Percentiles rank a stretch among this genome's conserved stretches.
These are phyloP conservation scores for Parazoanthus atlanticus DNA, from an alignment of 92 coral and sea anemone genomes.

Conservation along the genomic window DNA sequence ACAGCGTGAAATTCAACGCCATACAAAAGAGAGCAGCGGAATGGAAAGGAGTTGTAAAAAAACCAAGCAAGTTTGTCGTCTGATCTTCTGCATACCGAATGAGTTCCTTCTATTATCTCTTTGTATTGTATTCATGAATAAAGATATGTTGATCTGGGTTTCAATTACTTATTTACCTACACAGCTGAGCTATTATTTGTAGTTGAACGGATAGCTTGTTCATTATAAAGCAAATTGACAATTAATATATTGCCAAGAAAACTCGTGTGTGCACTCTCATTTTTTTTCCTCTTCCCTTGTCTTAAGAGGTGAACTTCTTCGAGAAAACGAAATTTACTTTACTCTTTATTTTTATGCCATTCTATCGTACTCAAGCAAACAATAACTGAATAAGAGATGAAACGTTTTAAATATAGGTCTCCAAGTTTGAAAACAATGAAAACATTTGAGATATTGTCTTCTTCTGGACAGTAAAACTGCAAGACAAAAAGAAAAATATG, in stretches of 20 bases:
- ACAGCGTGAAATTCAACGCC: not conserved
- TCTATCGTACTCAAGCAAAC: too few relatives aligned
- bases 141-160: not conserved
- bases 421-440: too few relatives aligned
- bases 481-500: too few relatives aligned
- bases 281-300: too few relatives aligned
- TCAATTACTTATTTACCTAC: not conserved
- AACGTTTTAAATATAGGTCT: too few relatives aligned
- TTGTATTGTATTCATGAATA: constrained; percentile 12
- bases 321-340: too few relatives aligned
- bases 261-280: not conserved
- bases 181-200: not conserved
- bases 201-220: not conserved
- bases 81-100: not conserved
- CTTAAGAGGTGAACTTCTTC: too few relatives aligned
- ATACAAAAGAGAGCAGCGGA: not conserved
- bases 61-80: not conserved
- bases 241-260: not conserved
- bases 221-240: too few relatives aligned
- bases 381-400: too few relatives aligned
- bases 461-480: too few relatives aligned
- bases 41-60: not conserved
- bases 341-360: too few relatives aligned
- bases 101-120: not conserved
- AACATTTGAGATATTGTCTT: too few relatives aligned